phyloP scores from a whole-genome alignment of 1,140 invertebrate species.

The Dendrolimus punctatus region DNA sequence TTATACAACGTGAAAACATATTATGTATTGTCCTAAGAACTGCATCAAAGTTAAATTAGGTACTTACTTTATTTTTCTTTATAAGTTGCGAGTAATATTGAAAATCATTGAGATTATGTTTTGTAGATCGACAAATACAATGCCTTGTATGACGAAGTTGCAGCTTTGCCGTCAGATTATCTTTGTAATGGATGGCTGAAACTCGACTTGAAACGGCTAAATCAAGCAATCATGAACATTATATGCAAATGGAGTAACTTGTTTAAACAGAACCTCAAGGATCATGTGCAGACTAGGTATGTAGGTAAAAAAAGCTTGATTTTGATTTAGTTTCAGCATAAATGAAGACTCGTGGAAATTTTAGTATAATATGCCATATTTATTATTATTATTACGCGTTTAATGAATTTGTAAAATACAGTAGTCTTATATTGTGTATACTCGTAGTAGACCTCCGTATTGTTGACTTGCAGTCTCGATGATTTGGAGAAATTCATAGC shows the following conservation, averaged over 20 bases:
- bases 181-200: constrained; percentile 81
- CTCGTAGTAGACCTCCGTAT: too few species aligned
- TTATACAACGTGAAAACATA: too few species aligned
- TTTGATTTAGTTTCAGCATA: neutral
- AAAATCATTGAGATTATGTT: neutral
- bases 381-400: too few species aligned
- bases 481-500: constrained; percentile 76
- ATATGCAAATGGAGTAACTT: constrained; percentile 85
- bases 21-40: too few species aligned
- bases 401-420: too few species aligned
- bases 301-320: constrained; percentile 8
- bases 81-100: neutral
- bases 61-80: too few species aligned
- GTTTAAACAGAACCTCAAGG: constrained; percentile 83
- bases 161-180: constrained; percentile 45
- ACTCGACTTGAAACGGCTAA: constrained; percentile 81
- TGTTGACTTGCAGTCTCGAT: constrained; percentile 46
- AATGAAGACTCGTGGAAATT: too few species aligned
- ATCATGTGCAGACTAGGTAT: constrained; percentile 77
- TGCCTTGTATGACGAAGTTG: constrained; percentile 55
- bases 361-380: too few species aligned
- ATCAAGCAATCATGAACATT: constrained; percentile 81
- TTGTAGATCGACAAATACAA: constrained; percentile 57
- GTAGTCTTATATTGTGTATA: too few species aligned
- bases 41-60: too few species aligned